These are phyloP conservation scores for Lithobates sylvaticus DNA, from an alignment of 2,797 vertebrate species.

Conservation along the genomic window DNA sequence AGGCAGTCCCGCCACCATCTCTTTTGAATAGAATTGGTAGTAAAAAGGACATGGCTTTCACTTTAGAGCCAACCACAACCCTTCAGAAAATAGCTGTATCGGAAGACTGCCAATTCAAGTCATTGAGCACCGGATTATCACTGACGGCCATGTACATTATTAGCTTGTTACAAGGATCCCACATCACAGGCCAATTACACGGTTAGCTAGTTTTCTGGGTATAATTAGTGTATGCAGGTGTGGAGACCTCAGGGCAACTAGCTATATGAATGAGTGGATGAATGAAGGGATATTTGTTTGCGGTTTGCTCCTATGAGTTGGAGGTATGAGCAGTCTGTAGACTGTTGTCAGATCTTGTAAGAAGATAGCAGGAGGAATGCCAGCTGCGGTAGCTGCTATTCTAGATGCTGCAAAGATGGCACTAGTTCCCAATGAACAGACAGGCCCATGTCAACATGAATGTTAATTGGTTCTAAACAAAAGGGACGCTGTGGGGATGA, in stretches of 20 bases:
- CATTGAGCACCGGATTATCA: background rate
- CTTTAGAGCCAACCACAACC: background rate
- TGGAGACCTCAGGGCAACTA: background rate
- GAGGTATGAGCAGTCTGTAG: background rate
- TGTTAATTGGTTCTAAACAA: too few relatives aligned
- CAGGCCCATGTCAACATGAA: too few relatives aligned
- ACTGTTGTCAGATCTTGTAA: background rate
- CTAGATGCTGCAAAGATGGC: too few relatives aligned
- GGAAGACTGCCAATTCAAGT: background rate
- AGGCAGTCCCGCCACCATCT: too few relatives aligned
- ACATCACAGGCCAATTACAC: background rate
- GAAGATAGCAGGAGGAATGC: too few relatives aligned
- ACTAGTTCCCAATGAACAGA: too few relatives aligned
- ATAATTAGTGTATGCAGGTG: constrained; percentile 6
- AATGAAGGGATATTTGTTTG: background rate
- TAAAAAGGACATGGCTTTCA: background rate
- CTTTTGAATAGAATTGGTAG: too few relatives aligned
- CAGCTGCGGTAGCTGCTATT: too few relatives aligned
- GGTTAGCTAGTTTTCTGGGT: background rate
- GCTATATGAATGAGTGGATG: background rate
- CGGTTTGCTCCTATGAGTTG: background rate
- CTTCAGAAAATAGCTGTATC: background rate
- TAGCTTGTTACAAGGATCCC: constrained; percentile 1
- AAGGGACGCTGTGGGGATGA: too few relatives aligned
- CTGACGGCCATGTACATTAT: background rate